Evolutionary conservation across 2,797 vertebrate species (phyloP).

Genomic region (Sebastes diaconus): DNA sequence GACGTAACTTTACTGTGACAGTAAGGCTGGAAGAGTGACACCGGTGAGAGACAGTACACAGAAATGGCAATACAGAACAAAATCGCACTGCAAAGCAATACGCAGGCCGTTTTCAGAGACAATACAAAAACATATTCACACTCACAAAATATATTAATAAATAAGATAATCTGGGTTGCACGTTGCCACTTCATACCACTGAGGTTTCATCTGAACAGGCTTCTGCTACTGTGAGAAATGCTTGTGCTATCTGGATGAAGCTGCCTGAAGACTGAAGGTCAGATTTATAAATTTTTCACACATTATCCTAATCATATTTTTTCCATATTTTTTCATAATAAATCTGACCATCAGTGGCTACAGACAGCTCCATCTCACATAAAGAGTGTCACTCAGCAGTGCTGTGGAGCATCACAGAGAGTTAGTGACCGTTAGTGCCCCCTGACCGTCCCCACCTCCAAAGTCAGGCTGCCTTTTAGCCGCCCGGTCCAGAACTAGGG

Average conservation of each 20-base stretch:
- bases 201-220: slow-evolving; percentile 64
- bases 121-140: slow-evolving; percentile 63
- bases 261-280: slow-evolving; percentile 46
- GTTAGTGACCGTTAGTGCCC: slow-evolving; percentile 70
- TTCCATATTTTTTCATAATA: neutral
- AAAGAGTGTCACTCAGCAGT: slow-evolving; percentile 31
- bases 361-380: slow-evolving; percentile 60
- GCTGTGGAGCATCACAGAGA: slow-evolving; percentile 68
- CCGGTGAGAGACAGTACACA: slow-evolving; percentile 71
- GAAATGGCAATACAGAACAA: slow-evolving; percentile 75
- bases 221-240: slow-evolving; percentile 49
- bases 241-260: slow-evolving; percentile 49
- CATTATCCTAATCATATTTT: neutral
- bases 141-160: slow-evolving; percentile 68
- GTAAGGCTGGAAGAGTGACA: slow-evolving; percentile 71
- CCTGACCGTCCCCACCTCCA: slow-evolving; percentile 95
- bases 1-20: slow-evolving; percentile 62
- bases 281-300: neutral
- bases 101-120: slow-evolving; percentile 71
- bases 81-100: slow-evolving; percentile 76
- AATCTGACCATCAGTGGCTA: slow-evolving; percentile 28
- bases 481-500: slow-evolving; percentile 87
- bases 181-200: slow-evolving; percentile 59
- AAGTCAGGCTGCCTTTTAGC: slow-evolving; percentile 79
- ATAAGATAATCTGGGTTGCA: slow-evolving; percentile 58